A percentile compares a stretch with the other conserved stretches of the same genome.
Evolutionary conservation across 1,140 invertebrate species (phyloP).

Genomic region (Araneus ventricosus): DNA sequence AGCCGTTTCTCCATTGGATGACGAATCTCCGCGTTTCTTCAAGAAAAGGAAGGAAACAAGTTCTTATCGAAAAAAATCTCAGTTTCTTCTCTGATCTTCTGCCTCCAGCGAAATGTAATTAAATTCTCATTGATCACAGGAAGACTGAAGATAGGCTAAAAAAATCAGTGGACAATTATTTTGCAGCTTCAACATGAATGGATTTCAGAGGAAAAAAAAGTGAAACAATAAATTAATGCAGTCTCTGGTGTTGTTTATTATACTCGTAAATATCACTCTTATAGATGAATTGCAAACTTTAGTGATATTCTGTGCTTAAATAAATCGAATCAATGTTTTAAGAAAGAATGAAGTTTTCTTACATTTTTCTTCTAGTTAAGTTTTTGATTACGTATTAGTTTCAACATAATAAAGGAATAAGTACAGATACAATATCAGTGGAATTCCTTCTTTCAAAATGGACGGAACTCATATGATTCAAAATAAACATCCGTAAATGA

Average conservation of each 20-base stretch:
- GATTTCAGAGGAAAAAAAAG: not conserved
- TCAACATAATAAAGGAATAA: too few species aligned
- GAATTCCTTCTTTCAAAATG: too few species aligned
- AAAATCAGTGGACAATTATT: not conserved
- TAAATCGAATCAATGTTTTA: too few species aligned
- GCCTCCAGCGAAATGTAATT: not conserved
- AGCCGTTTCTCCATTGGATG: not conserved
- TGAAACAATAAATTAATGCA: not conserved
- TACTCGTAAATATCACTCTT: not conserved
- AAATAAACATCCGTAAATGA: too few species aligned
- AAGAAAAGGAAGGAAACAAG: not conserved
- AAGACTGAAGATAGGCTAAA: not conserved
- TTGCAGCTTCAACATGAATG: not conserved
- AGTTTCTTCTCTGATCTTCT: not conserved
- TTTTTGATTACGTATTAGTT: too few species aligned
- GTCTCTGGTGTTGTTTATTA: not conserved
- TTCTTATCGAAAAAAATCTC: not conserved
- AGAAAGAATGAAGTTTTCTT: too few species aligned
- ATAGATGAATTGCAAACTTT: not conserved
- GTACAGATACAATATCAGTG: too few species aligned
- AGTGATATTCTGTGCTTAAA: too few species aligned
- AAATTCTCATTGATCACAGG: conserved; percentile 7
- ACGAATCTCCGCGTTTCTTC: not conserved
- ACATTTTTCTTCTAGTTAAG: too few species aligned
- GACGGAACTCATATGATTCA: too few species aligned